These are phyloP conservation scores for Eumacrocentrus americanus DNA, from an alignment of 2,888 invertebrate species.

Conservation along the genomic window DNA sequence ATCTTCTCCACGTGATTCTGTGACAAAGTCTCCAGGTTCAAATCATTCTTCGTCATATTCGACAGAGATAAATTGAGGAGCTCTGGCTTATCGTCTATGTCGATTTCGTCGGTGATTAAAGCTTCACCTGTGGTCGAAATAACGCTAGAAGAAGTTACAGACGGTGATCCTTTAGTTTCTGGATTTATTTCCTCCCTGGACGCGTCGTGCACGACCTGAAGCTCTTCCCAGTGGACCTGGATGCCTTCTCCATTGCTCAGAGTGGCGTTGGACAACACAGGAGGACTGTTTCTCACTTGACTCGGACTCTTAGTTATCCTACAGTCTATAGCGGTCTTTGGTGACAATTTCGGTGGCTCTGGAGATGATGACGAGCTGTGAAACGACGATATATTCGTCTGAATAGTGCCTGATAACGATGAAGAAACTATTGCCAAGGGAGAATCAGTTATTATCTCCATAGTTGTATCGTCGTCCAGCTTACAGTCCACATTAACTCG, in stretches of 20 bases:
- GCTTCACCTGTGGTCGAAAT: constrained; percentile 16
- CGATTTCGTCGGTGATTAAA: constrained; percentile 15
- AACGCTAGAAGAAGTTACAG: not conserved
- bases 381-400: constrained; percentile 22
- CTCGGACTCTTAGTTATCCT: constrained; percentile 31
- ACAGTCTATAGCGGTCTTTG: constrained; percentile 36
- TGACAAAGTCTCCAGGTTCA: not conserved
- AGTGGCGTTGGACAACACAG: constrained; percentile 43
- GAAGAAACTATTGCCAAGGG: not conserved
- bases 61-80: not conserved
- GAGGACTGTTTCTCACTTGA: constrained; percentile 43
- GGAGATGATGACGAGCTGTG: constrained; percentile 36
- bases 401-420: not conserved
- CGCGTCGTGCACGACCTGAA: not conserved
- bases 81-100: constrained; percentile 18
- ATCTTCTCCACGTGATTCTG: not conserved
- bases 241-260: constrained; percentile 32
- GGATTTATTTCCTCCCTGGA: not conserved
- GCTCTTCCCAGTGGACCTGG: constrained; percentile 22
- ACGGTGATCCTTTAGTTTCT: not conserved
- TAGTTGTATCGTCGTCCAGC: not conserved
- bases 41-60: not conserved
- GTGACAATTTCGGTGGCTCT: constrained; percentile 48
- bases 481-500: too few relatives aligned
- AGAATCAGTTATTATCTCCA: not conserved